A percentile compares a stretch with the other conserved stretches of the same genome.
Evolutionary conservation across 2,797 vertebrate genomes (phyloP).

Genomic region (Muscicapa striata): DNA sequence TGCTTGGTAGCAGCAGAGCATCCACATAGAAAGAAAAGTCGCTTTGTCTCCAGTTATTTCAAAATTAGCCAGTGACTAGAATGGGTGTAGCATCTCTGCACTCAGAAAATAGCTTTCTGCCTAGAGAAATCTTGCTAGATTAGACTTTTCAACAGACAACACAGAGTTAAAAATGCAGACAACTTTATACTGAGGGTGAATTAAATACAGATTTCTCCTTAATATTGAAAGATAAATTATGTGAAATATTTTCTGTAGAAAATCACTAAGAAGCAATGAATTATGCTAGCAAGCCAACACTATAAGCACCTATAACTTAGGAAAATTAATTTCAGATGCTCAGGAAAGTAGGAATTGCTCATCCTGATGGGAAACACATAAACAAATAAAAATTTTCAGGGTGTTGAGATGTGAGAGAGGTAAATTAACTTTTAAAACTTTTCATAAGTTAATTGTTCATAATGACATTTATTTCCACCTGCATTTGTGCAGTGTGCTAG

Average conservation of each 20-base stretch:
- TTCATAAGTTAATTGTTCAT: background rate
- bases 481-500: background rate
- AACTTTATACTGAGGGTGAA: background rate
- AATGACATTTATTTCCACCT: background rate
- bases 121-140: background rate
- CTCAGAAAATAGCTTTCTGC: background rate
- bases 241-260: background rate
- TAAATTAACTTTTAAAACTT: background rate
- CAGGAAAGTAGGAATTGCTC: background rate
- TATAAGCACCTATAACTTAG: background rate
- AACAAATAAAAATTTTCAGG: background rate
- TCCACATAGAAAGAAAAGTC: background rate
- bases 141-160: background rate
- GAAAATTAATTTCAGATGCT: background rate
- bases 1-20: background rate
- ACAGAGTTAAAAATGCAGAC: background rate
- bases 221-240: background rate
- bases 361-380: background rate
- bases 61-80: background rate
- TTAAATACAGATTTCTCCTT: background rate
- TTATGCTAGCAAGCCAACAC: background rate
- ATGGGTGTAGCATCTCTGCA: background rate
- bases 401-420: background rate
- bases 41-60: background rate
- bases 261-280: background rate